Percentiles rank a stretch among this genome's conserved stretches.
Evolutionary conservation across 2,113 vertebrate genomes (phyloP).

Genomic region (Tenebrosternarchus preto): DNA sequence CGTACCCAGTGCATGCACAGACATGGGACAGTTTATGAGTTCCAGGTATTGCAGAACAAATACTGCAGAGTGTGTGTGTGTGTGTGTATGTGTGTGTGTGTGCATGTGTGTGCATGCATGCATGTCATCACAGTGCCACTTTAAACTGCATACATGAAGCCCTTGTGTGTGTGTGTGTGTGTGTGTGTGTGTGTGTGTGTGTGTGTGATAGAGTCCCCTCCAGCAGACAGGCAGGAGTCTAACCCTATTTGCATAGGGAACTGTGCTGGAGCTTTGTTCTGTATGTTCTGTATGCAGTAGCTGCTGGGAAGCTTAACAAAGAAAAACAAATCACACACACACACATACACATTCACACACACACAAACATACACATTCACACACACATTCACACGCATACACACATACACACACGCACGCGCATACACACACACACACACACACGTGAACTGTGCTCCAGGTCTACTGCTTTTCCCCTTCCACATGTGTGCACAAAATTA

Average conservation of each 20-base stretch:
- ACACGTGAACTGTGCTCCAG: background rate
- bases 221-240: conserved; percentile 39
- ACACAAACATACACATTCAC: conserved; percentile 14
- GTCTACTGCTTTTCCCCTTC: background rate
- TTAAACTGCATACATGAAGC: background rate
- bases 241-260: conserved; percentile 53
- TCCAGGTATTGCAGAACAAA: too few species aligned
- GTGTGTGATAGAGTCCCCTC: conserved; percentile 18
- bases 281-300: conserved; percentile 45
- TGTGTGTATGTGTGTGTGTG: conserved; percentile 33
- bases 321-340: conserved; percentile 30
- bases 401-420: too few species aligned
- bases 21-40: background rate
- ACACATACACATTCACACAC: conserved; percentile 22
- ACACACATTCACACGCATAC: conserved; percentile 22
- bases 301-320: conserved; percentile 50
- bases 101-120: conserved; percentile 10
- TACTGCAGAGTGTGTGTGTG: background rate
- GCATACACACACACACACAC: too few species aligned
- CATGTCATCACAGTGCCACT: background rate
- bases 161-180: conserved; percentile 19
- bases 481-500: background rate
- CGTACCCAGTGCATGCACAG: background rate
- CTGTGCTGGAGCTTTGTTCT: conserved; percentile 47
- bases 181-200: conserved; percentile 31